These are phyloP conservation scores for Furnarius figulus DNA, from an alignment of 2,113 vertebrate species.

Conservation along the genomic window DNA sequence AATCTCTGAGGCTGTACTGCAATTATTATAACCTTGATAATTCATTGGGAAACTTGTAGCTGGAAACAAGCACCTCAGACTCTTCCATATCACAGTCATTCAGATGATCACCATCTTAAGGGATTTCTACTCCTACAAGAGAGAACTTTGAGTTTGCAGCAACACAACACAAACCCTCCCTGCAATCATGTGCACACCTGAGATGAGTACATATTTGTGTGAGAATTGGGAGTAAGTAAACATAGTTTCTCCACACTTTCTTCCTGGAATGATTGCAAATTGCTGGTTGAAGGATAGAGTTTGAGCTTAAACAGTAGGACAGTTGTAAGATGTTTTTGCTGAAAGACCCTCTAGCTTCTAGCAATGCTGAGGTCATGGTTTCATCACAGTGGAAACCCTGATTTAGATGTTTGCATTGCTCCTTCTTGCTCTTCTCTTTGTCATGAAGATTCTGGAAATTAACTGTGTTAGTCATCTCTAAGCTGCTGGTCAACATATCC, in stretches of 20 bases:
- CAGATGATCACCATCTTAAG: neutral
- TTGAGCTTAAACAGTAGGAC: neutral
- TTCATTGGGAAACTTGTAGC: neutral
- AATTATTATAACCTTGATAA: neutral
- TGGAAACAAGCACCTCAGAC: neutral
- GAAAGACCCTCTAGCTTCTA: neutral
- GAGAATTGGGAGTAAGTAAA: neutral
- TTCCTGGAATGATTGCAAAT: neutral
- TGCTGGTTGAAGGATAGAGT: neutral
- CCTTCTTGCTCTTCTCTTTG: neutral
- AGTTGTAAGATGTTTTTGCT: neutral
- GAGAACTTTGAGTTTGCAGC: neutral
- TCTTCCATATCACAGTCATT: neutral
- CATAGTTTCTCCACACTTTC: neutral
- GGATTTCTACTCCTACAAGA: neutral
- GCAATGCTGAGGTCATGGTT: neutral
- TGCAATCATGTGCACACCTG: neutral
- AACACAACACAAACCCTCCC: neutral
- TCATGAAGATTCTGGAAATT: neutral
- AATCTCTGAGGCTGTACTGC: neutral
- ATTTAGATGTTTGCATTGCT: neutral
- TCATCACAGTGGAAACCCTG: neutral
- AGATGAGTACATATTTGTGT: neutral
- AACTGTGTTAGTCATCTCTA: neutral
- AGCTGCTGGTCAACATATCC: neutral